Evolutionary conservation across 1,140 invertebrate species (phyloP), one percentile per base, ranked within the genome.

Genomic region (Drosophila chauvacae): DNA sequence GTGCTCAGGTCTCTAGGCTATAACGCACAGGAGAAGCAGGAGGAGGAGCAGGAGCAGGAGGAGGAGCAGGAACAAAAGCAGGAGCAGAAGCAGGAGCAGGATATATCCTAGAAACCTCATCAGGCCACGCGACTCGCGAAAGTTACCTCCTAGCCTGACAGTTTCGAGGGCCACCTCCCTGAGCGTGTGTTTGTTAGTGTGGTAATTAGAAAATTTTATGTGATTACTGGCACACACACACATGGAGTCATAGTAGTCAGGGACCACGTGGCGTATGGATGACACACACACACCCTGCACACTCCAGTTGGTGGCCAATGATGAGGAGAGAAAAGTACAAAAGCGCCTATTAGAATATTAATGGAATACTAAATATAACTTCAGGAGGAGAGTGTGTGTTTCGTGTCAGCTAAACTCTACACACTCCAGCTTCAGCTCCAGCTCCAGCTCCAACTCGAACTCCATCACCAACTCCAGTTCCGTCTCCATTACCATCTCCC

Each of bases 321-420:
- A 77, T 81, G 70, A 77, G 82, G 84, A 82, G 75, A 65, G 65
- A 62, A 86, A 86, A 91, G 85, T 82, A 91, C 76, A 90, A 91
- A 87, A 90, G 85, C 71, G 82, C 66, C 90, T 91, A 79, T 91
- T 91, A 79, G 90, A 91, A 91, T 91, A 91, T 91, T 91, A 91
- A 91, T 91, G 87, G 90, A 91, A 91, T 90, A 83, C 82, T 91
- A 82, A 90, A 91, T 91, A 91, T 45, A 79, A 57, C 63, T 59
- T 47, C 58, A 55, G 48, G 39, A 55, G 48, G 39, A 59, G 51
- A 39, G 47, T 28, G 9, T n/a, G 47, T 30, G 45, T 23, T 13
- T 14, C 7, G 42, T 44, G 20, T 48, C 45, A 48, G 0, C 11
- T 9, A 3, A 37, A 10, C n/a, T 16, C 16, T 9, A 26, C 45